Evolutionary conservation across 2,888 invertebrate genomes (phyloP), one percentile per base, ranked within the genome.

Genomic region (Plebejus argus): DNA sequence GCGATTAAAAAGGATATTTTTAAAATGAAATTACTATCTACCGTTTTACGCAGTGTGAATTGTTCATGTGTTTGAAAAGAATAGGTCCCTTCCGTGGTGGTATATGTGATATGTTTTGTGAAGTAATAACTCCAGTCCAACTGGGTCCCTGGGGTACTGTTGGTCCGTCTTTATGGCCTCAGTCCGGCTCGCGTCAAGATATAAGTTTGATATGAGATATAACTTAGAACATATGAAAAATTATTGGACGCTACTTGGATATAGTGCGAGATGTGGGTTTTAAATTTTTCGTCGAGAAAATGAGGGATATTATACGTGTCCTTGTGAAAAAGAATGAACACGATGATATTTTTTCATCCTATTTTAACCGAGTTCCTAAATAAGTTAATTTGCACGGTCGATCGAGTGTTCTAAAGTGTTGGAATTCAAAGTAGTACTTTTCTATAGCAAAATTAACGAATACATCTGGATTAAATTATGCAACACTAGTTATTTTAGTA

Each of bases 101-200:
- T 39, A 72, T 45, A 71, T 71, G 15, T 71, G 8, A 70, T 61
- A 72, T 72, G 72, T 72, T 66, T 72, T 28, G 72, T 45, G 74
- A 74, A 28, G 53, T 28, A 74, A 74, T 74, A 74, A 53, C 28
- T 74, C 74, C 74, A 8, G 10, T 53, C 53, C 49, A 28, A 53
- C 72, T 49, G 18, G 1, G 28, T 74, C 74, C 74, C 74, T 23
- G 7, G 74, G 20, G 74, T 8, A 18, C 74, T 23, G 15, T 74
- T 74, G 74, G 53, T 49, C 74, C 53, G 12, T 74, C 49, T 74
- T 74, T 74, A 74, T 74, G 28, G 18, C 39, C 39, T n/a, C 71
- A 39, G 66, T 66, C 66, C 66, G 66, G 66, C 61, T 20, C 61
- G 23, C 28, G 66, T 66, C 66, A 66, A 66, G 28, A 66, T 66